Evolutionary conservation across 2,888 invertebrate genomes (phyloP).

Genomic region (Kryphioiulus occultus): DNA sequence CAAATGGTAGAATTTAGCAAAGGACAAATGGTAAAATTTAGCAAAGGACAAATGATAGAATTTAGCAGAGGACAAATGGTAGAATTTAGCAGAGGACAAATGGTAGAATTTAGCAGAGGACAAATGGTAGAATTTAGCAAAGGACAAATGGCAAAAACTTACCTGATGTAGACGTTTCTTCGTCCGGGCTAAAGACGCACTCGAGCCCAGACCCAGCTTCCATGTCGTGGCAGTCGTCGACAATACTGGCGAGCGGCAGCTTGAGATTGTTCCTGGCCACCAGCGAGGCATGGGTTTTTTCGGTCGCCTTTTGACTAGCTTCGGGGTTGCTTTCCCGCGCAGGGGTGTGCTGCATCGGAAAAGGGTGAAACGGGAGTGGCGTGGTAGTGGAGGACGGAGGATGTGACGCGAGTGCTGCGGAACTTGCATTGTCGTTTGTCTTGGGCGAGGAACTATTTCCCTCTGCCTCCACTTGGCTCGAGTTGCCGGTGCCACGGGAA

Average conservation of each 20-base stretch:
- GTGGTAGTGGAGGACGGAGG: slow-evolving; percentile 9
- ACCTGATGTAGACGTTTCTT: slow-evolving; percentile 56
- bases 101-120: no score
- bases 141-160: no score
- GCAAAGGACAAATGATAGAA: no score
- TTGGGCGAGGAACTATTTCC: slow-evolving; percentile 48
- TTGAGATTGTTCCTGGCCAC: slow-evolving; percentile 44
- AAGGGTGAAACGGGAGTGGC: slow-evolving; percentile 40
- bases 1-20: no score
- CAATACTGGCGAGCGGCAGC: slow-evolving; percentile 26
- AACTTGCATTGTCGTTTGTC: slow-evolving; percentile 50
- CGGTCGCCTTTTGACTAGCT: slow-evolving; percentile 40
- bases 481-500: slow-evolving; percentile 50
- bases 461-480: slow-evolving; percentile 25
- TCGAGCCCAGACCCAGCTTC: slow-evolving; percentile 70
- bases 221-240: slow-evolving; percentile 43
- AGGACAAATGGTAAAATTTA: no score
- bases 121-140: no score
- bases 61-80: no score
- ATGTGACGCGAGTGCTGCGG: slow-evolving; percentile 40
- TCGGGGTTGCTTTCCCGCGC: neutral
- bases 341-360: neutral
- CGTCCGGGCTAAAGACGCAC: slow-evolving; percentile 69
- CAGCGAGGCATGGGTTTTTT: neutral
- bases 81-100: no score